Percentiles rank a stretch among this genome's conserved stretches.
Conservation (phyloP, 1,140 invertebrate genomes). For the Tribolium madens region DNA sequence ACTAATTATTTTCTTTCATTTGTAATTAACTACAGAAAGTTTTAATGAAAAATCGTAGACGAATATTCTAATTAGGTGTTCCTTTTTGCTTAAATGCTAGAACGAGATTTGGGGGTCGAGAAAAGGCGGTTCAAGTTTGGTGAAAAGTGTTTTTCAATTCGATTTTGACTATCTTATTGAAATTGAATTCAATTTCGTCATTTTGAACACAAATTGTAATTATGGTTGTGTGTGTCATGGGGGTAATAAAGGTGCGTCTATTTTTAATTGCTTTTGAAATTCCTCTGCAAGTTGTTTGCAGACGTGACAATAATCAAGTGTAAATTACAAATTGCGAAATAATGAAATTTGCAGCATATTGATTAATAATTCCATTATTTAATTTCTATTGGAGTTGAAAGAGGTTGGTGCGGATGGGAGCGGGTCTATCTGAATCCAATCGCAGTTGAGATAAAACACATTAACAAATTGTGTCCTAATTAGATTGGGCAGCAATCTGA, state of each 20-base stretch:
- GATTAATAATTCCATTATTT: constrained; percentile 61
- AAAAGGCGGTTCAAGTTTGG: not conserved
- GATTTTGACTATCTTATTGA: not conserved
- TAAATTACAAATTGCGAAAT: constrained; percentile 50
- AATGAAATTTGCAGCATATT: constrained; percentile 54
- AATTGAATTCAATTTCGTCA: too few species aligned
- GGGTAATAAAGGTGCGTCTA: too few species aligned
- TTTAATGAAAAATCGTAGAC: not conserved
- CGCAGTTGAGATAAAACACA: constrained; percentile 64
- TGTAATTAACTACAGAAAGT: not conserved
- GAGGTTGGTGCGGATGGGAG: constrained; percentile 50
- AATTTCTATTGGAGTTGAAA: constrained; percentile 55
- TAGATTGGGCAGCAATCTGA: constrained; percentile 65
- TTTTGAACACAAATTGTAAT: too few species aligned
- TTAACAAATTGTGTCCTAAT: constrained; percentile 66
- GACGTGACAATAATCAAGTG: constrained; percentile 42
- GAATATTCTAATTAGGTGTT: not conserved
- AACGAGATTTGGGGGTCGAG: not conserved
- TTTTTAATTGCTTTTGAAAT: too few species aligned
- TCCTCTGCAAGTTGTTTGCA: constrained; percentile 5
- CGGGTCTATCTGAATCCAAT: constrained; percentile 62
- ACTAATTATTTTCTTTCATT: not conserved
- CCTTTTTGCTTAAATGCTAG: not conserved
- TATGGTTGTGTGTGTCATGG: too few species aligned
- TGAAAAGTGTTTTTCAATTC: not conserved